Percentiles rank a stretch among this genome's conserved stretches.
Evolutionary conservation across 53 echinoderm and acorn worm species (phyloP).

Genomic region (Echinarachnius parma): DNA sequence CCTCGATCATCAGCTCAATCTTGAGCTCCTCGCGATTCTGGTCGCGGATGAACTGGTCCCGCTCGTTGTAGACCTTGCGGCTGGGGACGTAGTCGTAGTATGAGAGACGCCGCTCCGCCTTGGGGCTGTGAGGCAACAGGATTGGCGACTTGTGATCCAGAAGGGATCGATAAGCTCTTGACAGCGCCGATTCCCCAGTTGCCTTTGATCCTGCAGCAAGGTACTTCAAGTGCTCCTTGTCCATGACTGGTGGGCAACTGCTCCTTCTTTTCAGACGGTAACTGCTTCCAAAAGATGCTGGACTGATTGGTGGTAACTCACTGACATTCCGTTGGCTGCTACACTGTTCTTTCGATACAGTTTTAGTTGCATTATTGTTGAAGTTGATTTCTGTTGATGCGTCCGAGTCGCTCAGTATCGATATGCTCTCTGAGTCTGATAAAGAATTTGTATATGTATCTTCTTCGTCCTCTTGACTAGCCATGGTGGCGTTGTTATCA

Average conservation of each 20-base stretch:
- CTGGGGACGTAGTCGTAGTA: conserved; percentile 72
- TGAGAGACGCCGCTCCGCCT: conserved; percentile 39
- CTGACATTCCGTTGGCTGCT: background rate
- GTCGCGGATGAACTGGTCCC: conserved; percentile 46
- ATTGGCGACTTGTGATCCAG: conserved; percentile 53
- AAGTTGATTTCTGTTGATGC: background rate
- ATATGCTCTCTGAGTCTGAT: conserved; percentile 10
- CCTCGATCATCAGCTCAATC: conserved; percentile 42
- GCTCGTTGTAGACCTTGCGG: conserved; percentile 50
- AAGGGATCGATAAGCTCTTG: conserved; percentile 48
- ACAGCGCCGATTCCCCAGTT: conserved; percentile 37
- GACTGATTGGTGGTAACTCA: background rate
- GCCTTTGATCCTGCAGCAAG: conserved; percentile 20
- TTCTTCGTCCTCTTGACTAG: conserved; percentile 9
- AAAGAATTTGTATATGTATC: background rate
- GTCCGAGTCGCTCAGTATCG: conserved; percentile 2
- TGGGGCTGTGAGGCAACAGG: conserved; percentile 30
- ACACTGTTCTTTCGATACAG: too few species aligned
- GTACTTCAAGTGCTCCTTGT: conserved; percentile 25
- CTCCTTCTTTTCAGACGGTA: too few species aligned
- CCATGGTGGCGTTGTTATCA: conserved; percentile 32
- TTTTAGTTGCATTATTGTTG: too few species aligned
- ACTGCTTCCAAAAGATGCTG: background rate
- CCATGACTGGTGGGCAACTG: conserved; percentile 32
- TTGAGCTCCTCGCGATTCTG: conserved; percentile 47